Base-by-base conservation (phyloP, 2,113 vertebrate genomes). In the Limnothrissa miodon region DNA sequence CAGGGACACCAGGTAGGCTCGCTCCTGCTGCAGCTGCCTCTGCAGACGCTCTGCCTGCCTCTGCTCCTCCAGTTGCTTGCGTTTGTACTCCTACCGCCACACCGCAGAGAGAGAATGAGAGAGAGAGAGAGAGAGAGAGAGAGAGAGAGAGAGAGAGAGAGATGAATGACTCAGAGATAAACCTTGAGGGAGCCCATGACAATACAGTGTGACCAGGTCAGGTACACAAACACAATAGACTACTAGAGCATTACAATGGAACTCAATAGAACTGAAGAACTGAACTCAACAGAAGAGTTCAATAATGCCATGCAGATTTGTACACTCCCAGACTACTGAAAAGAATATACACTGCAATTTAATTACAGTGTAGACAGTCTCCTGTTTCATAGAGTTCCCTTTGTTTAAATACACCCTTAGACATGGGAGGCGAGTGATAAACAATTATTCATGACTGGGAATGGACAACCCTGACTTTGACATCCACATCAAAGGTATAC, bases 11-110 rank as follows among this genome's bases (percentile, higher is more conserved):
- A 99, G 93, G 88, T 98, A 98, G 48, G 98, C 97, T 21, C 98
- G 84, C 87, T 99, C 98, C 90, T 99, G 98, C 92, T 99, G 97
- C 42, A 99, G 93, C 91, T 99, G 98, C 86, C 98, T 92, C 93
- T 99, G 98, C 82, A 99, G 94, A 48, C 98, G 94, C 93, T 99
- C 98, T 0, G 98, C 98, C 92, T 99, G 98, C 80, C 98, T 92
- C 93, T 99, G 98, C 92, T 99, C 98, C 94, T 99, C 98, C 82
- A 99, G 89, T 90, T 99, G 98, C 93, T 99, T 99, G 84, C 98
- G 95, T 90, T 99, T 99, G 87, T 99, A 99, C 88, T 99, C 98
- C 98, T 99, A 82, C 25, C 81, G 78, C 0, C 74, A 84, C 42
- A 78, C 59, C 1, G 0, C 17, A 42, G 33, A 83, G 23, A 56